These are phyloP conservation scores for Lota lota DNA, from an alignment of 2,113 vertebrate species.

Conservation along the genomic window DNA sequence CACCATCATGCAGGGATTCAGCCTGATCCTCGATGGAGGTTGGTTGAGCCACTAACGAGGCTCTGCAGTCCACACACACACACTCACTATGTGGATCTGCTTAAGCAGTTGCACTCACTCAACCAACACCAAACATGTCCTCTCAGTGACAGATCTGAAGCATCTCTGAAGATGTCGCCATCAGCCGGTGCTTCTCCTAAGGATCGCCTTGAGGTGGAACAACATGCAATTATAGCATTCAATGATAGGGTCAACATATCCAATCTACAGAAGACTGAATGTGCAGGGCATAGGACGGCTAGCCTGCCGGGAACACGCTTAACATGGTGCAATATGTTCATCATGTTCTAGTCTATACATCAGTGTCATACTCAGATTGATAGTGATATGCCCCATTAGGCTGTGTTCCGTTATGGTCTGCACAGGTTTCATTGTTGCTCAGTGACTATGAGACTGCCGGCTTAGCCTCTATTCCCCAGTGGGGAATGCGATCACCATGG, in stretches of 20 bases:
- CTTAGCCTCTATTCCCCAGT: slow-evolving; percentile 35
- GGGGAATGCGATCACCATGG: slow-evolving; percentile 54
- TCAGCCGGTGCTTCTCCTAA: not conserved
- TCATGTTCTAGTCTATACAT: slow-evolving; percentile 2
- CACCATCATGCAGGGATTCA: slow-evolving; percentile 26
- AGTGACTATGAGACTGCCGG: slow-evolving; percentile 26
- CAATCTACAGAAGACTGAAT: slow-evolving; percentile 2
- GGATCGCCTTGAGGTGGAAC: slow-evolving; percentile 17
- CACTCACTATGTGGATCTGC: not conserved
- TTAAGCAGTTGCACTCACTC: slow-evolving; percentile 16
- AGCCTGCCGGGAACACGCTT: not conserved
- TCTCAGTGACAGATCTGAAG: slow-evolving; percentile 15
- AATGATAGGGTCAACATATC: slow-evolving; percentile 3
- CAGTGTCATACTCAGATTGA: slow-evolving; percentile 22
- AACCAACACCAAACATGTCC: not conserved
- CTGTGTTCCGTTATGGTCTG: slow-evolving; percentile 38
- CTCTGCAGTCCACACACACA: not conserved
- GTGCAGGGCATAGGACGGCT: not conserved
- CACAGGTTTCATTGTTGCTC: slow-evolving; percentile 52
- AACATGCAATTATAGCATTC: slow-evolving; percentile 16
- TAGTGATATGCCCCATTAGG: slow-evolving; percentile 33
- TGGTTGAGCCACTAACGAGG: not conserved
- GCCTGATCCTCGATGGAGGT: slow-evolving; percentile 37
- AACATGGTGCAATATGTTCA: not conserved
- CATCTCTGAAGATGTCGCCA: not conserved